These are phyloP conservation scores for Noctilio leporinus DNA, from an alignment of 2,113 vertebrate species.

Conservation along the genomic window DNA sequence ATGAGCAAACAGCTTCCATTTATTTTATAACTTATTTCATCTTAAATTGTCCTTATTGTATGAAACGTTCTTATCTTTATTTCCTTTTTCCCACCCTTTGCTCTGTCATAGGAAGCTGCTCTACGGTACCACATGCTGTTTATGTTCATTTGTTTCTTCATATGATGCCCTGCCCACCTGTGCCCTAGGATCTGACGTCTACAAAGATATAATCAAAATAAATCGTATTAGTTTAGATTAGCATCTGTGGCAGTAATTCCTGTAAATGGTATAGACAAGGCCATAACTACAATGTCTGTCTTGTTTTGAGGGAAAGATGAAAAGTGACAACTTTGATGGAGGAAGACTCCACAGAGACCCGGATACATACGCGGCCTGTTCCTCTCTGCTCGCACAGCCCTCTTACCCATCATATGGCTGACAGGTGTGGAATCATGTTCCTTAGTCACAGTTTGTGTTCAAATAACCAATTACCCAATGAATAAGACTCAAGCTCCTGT, in stretches of 20 bases:
- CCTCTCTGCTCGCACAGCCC: slow-evolving; percentile 2
- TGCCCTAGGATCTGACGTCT: slow-evolving; percentile 19
- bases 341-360: slow-evolving; percentile 45
- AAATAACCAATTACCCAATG: slow-evolving; percentile 61
- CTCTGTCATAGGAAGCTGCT: background rate
- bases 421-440: slow-evolving; percentile 60
- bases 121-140: background rate
- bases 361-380: background rate
- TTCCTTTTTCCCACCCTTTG: background rate
- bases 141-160: slow-evolving; percentile 12
- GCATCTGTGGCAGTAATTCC: slow-evolving; percentile 27
- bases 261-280: slow-evolving; percentile 25
- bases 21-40: background rate
- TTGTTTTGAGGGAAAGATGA: slow-evolving; percentile 53
- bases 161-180: background rate
- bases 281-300: background rate
- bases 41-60: background rate
- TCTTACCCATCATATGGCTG: slow-evolving; percentile 36
- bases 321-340: slow-evolving; percentile 59
- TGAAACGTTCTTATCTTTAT: background rate
- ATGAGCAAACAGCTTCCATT: background rate
- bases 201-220: slow-evolving; percentile 51
- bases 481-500: slow-evolving; percentile 29
- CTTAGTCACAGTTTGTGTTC: slow-evolving; percentile 47
- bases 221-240: slow-evolving; percentile 63